A percentile compares a stretch with the other conserved stretches of the same genome.
Conservation (phyloP, 2,888 invertebrate species). For the Noctuana brunneofusca region DNA sequence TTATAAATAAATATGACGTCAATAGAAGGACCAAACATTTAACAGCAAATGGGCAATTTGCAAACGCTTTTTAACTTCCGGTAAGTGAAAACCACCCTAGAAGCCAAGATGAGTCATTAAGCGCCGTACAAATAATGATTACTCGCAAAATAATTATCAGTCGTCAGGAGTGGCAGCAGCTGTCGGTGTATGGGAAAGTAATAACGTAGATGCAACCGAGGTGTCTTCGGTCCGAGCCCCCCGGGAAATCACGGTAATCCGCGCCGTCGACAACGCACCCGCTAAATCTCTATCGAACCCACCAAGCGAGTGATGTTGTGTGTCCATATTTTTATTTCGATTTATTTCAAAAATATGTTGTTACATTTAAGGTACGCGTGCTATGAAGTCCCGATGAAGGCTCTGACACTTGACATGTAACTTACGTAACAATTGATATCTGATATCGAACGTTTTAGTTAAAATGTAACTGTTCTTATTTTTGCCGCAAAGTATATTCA, state of each 20-base stretch:
- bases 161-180: slow-evolving; percentile 49
- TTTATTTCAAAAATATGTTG: not conserved
- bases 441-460: too few relatives aligned
- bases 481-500: too few relatives aligned
- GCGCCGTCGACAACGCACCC: slow-evolving; percentile 66
- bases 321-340: not conserved
- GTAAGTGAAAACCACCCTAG: slow-evolving; percentile 25
- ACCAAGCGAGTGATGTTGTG: slow-evolving; percentile 49
- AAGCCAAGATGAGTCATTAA: slow-evolving; percentile 19
- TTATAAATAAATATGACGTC: not conserved
- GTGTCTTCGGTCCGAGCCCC: slow-evolving; percentile 79
- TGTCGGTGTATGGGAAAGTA: slow-evolving; percentile 75
- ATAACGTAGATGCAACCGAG: slow-evolving; percentile 75
- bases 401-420: too few relatives aligned
- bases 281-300: slow-evolving; percentile 70
- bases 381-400: too few relatives aligned
- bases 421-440: too few relatives aligned
- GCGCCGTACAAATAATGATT: slow-evolving; percentile 27
- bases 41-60: slow-evolving; percentile 10
- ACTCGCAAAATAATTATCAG: slow-evolving; percentile 66
- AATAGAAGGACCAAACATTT: not conserved
- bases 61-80: not conserved
- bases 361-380: too few relatives aligned
- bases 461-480: too few relatives aligned
- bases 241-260: slow-evolving; percentile 82